Evolutionary conservation across 37 sponge, comb jelly and placozoan genomes (phyloP), one percentile per base, ranked within the genome.

Genomic region (Cladorhizidae sp.): DNA sequence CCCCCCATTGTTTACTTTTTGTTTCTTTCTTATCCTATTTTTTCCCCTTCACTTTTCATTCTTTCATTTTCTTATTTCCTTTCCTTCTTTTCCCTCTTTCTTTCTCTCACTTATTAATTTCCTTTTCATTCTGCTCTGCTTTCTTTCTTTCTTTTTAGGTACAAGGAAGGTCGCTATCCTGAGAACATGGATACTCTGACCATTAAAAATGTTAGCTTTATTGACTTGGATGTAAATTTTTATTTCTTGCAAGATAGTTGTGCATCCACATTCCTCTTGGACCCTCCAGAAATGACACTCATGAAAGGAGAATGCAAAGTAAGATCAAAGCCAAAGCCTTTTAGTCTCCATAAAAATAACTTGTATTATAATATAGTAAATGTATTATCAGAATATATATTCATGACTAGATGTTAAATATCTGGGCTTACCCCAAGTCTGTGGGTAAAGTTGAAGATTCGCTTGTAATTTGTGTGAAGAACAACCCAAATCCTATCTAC

Each of bases 341-440:
- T n/a, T n/a, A n/a, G n/a, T n/a, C n/a, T n/a, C n/a, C n/a, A n/a
- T n/a, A n/a, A n/a, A 26, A 9, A 63, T 63, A 15, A 22, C 64
- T 20, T 54, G 17, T 36, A 33, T 32, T 28, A 23, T 43, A 28
- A 11, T 6, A 9, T 54, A 26, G 40, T 37, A 72, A 26, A 20
- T 20, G 17, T 54, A 54, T 20, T 54, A 54, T 12, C 55, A 25
- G n/a, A 2, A n/a, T 7, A 55, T 25, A n/a, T 32, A 57, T 31
- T 55, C 28, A 32, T 9, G n/a, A n/a, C n/a, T 64, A 91, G 85
- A 57, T 64, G 8, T 75, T 98, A 75, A 85, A 82, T 20, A 80
- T 98, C 15, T 98, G 99, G 99, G 99, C 99, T 3, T 95, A 91
- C 57, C 99, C 99, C 1, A 90, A 89, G 75, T 75, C 92, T 14